Evolutionary conservation across 2,888 invertebrate species (phyloP), one percentile per base, ranked within the genome.

Genomic region (Nemurella pictetii): DNA sequence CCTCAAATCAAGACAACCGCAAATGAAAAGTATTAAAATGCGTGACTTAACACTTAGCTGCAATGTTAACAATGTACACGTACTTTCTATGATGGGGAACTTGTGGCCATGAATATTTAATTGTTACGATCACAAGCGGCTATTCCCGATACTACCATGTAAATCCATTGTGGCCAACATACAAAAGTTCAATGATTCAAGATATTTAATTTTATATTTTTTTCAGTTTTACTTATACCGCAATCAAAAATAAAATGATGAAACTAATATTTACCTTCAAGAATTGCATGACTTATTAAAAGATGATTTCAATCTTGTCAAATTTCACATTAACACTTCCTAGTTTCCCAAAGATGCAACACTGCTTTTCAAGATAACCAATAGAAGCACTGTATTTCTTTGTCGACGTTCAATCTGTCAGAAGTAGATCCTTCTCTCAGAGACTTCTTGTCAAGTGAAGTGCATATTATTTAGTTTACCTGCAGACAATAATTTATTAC

Each of bases 31-130:
- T 55, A 55, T 55, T 55, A 55, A 55, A 55, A 55, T 55, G 55
- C 55, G 55, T 55, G 55, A 55, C 55, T 55, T 55, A 55, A 55
- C 55, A 55, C 55, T 55, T 55, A 55, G 55, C 55, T 20, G 55
- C 20, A 55, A 55, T 55, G 15, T 20, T 55, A 7, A 55, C 55
- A 55, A 55, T 55, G 55, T 55, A 55, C 55, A 75, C 75, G 75
- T 75, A 75, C 26, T 75, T 75, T 75, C 75, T 75, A n/a, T 55
- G 20, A 55, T 55, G 55, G 55, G 55, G 55, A 55, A 3, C 55
- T 75, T 28, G 26, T 28, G 75, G 75, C 75, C 75, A 75, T 75
- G 75, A 75, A 75, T 28, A 75, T 75, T 27, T 75, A 28, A 75
- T 27, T 75, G 75, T 75, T 28, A 75, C 15, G 75, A 26, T n/a